Evolutionary conservation across 2,797 vertebrate species (phyloP), one percentile per base, ranked within the genome.

Genomic region (Acrossocheilus fasciatus): DNA sequence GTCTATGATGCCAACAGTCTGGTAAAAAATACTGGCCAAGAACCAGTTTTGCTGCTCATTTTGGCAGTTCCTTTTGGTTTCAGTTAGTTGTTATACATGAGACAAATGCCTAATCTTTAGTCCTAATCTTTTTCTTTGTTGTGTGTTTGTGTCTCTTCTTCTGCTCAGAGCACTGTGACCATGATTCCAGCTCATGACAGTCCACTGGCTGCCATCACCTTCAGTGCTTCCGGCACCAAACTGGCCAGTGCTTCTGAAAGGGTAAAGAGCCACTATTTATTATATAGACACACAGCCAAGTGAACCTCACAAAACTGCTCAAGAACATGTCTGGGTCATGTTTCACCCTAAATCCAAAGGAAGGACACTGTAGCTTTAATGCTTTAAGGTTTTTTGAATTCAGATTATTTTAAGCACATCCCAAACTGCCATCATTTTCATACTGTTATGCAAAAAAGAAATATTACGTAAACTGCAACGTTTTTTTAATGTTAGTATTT

Each of bases 201-300:
- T 52, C 96, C 96, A 0, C 94, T 99, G 90, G 98, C 97, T 15
- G 98, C 97, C 84, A 93, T 99, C 17, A 64, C 96, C 92, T 99
- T 99, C 94, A 98, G 96, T 70, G 92, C 96, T 83, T 94, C 95
- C 0, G 97, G 97, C 90, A 97, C 96, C 70, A 98, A 96, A 92
- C 93, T 99, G 18, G 97, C 97, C 75, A 98, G 97, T 1, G 98
- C 98, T 18, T 99, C 98, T 0, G 97, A 97, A 93, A 98, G 97
- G 94, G 98, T 98, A 91, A 91, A 91, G 26, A 69, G n/a, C 18
- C 23, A 34, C 18, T 59, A 0, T 52, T 39, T 50, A 43, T 43
- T 9, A 36, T 84, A 52, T 26, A 78, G 20, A 52, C 45, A 68
- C 41, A 14, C 47, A 70, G 26, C 18, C 14, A 41, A 50, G 36